Conservation (phyloP, 2,888 invertebrate species). For the Cheilosia pagana region DNA sequence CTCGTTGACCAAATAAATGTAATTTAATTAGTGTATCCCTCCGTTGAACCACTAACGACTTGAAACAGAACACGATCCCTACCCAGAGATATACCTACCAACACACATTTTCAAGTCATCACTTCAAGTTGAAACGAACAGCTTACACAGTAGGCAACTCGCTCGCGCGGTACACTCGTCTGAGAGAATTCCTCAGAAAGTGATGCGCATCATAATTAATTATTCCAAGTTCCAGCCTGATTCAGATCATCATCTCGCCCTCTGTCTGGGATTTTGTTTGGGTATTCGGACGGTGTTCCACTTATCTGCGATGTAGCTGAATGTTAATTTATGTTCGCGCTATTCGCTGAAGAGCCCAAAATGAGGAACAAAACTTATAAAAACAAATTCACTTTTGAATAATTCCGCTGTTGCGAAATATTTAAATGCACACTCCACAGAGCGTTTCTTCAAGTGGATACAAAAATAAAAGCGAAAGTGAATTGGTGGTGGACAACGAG, state of each 20-base stretch:
- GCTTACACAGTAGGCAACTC: no score
- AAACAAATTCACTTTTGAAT: conserved; percentile 31
- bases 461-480: conserved; percentile 23
- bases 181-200: conserved; percentile 41
- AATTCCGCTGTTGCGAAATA: conserved; percentile 35
- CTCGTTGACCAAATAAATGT: conserved; percentile 60
- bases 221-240: conserved; percentile 50
- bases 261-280: neutral
- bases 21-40: conserved; percentile 62
- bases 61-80: conserved; percentile 36
- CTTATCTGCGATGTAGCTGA: conserved; percentile 56
- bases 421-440: conserved; percentile 35
- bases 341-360: conserved; percentile 42
- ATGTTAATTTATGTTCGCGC: conserved; percentile 57
- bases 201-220: conserved; percentile 71
- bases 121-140: conserved; percentile 29
- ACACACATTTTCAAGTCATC: conserved; percentile 46
- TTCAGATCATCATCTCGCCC: conserved; percentile 25
- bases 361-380: neutral
- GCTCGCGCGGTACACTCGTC: neutral
- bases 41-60: conserved; percentile 41
- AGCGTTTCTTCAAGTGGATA: conserved; percentile 18
- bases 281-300: conserved; percentile 21
- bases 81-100: conserved; percentile 48
- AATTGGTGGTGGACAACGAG: conserved; percentile 31